Evolutionary conservation across 2,113 vertebrate genomes (phyloP), one percentile per base, ranked within the genome.

Genomic region (Saguinus midas): DNA sequence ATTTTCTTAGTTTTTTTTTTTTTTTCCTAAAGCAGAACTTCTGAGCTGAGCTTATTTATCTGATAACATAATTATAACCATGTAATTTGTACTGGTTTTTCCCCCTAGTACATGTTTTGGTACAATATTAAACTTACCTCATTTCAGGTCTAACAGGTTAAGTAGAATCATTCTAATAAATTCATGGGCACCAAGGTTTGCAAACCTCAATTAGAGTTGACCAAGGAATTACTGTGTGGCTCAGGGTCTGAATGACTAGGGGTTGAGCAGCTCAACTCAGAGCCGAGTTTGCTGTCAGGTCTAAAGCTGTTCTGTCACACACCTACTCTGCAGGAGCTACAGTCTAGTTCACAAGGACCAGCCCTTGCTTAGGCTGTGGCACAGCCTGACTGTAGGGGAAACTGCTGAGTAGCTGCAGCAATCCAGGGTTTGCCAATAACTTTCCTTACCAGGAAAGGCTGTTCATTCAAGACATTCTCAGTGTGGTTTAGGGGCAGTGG

Each of bases 1-100:
- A 87, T 94, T 87, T 91, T 93, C 87, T 94, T 95, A 21, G 52
- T 76, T 66, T 83, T 48, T 45, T 27, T 14, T 73, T 66, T 79
- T 93, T 91, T 92, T 57, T 93, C 85, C 80, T 68, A 58, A 89
- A 94, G 73, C 45, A 88, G 68, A 79, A 75, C 37, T 75, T 75
- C 50, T 76, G 61, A 91, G 40, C 57, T 66, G 68, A 94, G 45
- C 40, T 84, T 78, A 16, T 93, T 92, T 72, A 87, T 83, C 86
- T 89, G 93, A 88, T 83, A 88, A 52, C 55, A 52, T 68, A 88
- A 90, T 95, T 70, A 91, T 76, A 89, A 57, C 12, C 32, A 29
- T 48, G 43, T 48, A 81, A 92, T 57, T 85, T 29, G 1, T 61
- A 25, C 21, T 37, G 37, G 21, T 66, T 43, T 87, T 17, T 4